Percentiles rank a stretch among this genome's conserved stretches.
Conservation (phyloP, 2,797 vertebrate genomes). For the Epinephelus coioides region DNA sequence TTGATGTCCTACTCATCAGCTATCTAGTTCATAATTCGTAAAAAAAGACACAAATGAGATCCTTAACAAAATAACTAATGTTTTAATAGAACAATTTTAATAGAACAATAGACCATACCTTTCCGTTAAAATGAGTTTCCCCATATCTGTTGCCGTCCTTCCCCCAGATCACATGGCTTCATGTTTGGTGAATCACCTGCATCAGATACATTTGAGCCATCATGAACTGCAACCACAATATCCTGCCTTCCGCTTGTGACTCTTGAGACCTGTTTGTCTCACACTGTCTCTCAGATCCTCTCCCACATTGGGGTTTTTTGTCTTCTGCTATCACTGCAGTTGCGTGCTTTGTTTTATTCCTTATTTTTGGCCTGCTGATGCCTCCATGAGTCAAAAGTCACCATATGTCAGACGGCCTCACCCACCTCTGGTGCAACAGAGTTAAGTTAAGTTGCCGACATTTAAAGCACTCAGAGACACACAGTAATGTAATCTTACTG, state of each 20-base stretch:
- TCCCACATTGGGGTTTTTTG: neutral
- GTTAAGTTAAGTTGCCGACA: neutral
- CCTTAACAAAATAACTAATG: no score
- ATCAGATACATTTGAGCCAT: neutral
- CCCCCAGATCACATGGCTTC: neutral
- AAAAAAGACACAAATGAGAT: no score
- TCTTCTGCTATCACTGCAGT: neutral
- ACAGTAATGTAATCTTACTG: neutral
- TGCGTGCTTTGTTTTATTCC: no score
- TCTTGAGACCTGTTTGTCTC: neutral
- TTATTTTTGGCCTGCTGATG: neutral
- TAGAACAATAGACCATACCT: neutral
- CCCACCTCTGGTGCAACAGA: neutral
- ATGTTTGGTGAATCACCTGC: neutral
- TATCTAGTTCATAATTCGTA: neutral
- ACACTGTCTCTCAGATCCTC: conserved; percentile 1
- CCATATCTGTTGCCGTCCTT: neutral
- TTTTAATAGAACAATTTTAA: no score
- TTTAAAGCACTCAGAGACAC: neutral
- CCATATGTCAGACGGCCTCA: neutral
- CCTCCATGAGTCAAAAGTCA: neutral
- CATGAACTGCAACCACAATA: neutral
- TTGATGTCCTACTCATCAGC: neutral
- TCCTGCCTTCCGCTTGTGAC: neutral
- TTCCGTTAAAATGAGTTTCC: neutral